Evolutionary conservation across 2,888 invertebrate genomes (phyloP).

Genomic region (Tridacna crocea): DNA sequence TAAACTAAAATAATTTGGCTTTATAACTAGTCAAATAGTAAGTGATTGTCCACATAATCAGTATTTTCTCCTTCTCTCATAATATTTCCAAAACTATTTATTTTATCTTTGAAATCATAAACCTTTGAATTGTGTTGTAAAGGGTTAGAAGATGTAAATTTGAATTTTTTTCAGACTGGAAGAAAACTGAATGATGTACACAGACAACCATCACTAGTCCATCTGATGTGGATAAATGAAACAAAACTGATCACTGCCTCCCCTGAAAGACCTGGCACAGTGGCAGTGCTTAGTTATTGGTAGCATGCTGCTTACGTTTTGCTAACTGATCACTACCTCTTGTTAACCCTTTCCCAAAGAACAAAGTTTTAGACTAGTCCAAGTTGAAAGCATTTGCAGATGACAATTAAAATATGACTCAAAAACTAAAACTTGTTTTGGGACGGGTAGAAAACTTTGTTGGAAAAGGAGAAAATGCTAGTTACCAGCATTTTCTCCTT

Average conservation of each 20-base stretch:
- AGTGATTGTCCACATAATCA: too few relatives aligned
- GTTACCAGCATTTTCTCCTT: too few relatives aligned
- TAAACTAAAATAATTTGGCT: too few relatives aligned
- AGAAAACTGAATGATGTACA: slow-evolving; percentile 74
- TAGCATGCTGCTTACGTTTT: slow-evolving; percentile 35
- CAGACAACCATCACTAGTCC: slow-evolving; percentile 78
- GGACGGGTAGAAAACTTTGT: too few relatives aligned
- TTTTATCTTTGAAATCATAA: not conserved
- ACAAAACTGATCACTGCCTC: slow-evolving; percentile 82
- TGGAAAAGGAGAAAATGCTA: not conserved
- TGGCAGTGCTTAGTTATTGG: slow-evolving; percentile 81
- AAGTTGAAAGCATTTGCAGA: too few relatives aligned
- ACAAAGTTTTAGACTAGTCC: too few relatives aligned
- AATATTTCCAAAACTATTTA: not conserved
- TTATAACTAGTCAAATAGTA: too few relatives aligned
- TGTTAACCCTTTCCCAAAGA: not conserved
- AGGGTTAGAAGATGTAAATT: not conserved
- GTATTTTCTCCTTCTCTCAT: too few relatives aligned
- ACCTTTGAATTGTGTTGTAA: not conserved
- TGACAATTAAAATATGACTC: not conserved
- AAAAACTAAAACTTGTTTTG: too few relatives aligned
- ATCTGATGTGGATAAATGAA: slow-evolving; percentile 80
- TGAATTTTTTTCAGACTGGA: slow-evolving; percentile 71
- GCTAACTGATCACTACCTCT: not conserved
- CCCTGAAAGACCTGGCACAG: slow-evolving; percentile 79